phyloP scores from a whole-genome alignment of 1,140 invertebrate species.

The Stenopsyche tienmushanensis region DNA sequence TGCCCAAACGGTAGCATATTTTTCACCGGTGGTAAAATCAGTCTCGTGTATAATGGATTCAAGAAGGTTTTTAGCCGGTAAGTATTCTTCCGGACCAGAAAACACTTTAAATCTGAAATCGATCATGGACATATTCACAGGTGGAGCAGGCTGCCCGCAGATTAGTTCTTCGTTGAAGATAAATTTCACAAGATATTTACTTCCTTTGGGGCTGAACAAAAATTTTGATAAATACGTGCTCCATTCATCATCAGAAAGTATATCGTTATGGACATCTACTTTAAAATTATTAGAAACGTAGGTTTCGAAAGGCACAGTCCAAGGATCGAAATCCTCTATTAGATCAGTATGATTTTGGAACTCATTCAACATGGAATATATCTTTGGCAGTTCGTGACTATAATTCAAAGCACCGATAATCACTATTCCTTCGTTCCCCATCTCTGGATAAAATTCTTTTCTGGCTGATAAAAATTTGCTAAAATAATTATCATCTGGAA shows the following conservation, averaged over 20 bases:
- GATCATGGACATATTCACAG: conserved; percentile 61
- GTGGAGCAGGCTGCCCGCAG: conserved; percentile 61
- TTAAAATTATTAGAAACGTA: conserved; percentile 59
- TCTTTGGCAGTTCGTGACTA: conserved; percentile 61
- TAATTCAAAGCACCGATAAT: conserved; percentile 71
- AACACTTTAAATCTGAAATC: conserved; percentile 65
- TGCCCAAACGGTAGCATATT: conserved; percentile 67
- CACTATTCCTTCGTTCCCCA: conserved; percentile 65
- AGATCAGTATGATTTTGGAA: conserved; percentile 58
- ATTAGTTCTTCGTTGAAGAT: conserved; percentile 60
- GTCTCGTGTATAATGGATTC: conserved; percentile 58
- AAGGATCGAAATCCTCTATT: conserved; percentile 60
- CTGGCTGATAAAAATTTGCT: conserved; percentile 60
- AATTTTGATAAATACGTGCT: conserved; percentile 67
- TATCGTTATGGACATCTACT: conserved; percentile 54
- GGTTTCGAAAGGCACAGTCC: conserved; percentile 63
- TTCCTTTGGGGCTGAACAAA: conserved; percentile 66
- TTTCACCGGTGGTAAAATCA: conserved; percentile 60
- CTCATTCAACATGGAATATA: conserved; percentile 57
- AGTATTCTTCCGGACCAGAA: conserved; percentile 62
- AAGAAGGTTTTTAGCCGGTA: conserved; percentile 71
- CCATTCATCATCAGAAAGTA: conserved; percentile 58
- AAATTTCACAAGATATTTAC: conserved; percentile 69
- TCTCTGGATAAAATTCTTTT: conserved; percentile 62
- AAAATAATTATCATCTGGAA: conserved; percentile 70